Percentiles rank a stretch among this genome's conserved stretches.
These are phyloP conservation scores for Parascotia fuliginaria DNA, from an alignment of 2,888 invertebrate genomes.

Conservation along the genomic window DNA sequence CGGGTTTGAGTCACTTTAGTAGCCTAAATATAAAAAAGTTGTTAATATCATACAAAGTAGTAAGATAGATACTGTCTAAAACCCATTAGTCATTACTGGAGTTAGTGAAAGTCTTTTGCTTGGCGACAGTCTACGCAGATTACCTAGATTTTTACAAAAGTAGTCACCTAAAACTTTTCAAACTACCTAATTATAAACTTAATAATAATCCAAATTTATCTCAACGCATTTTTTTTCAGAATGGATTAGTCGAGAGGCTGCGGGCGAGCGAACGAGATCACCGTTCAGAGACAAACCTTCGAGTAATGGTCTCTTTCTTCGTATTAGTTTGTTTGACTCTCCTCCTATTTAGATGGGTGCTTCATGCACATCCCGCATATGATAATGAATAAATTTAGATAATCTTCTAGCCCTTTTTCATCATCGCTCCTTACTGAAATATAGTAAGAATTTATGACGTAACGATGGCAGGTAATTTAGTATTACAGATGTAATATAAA, in stretches of 20 bases:
- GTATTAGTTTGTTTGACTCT: constrained; percentile 65
- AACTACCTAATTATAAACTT: too few species aligned
- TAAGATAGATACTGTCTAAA: too few species aligned
- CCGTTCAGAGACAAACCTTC: constrained; percentile 70
- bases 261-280: constrained; percentile 77
- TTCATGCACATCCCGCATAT: constrained; percentile 68
- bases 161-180: too few species aligned
- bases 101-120: too few species aligned
- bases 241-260: constrained; percentile 74
- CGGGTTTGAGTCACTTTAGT: too few species aligned
- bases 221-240: constrained; percentile 60
- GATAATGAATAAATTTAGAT: constrained; percentile 35
- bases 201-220: too few species aligned
- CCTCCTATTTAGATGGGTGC: constrained; percentile 74
- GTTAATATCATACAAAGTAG: too few species aligned
- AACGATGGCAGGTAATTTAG: background rate
- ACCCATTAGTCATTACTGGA: too few species aligned
- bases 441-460: background rate
- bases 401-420: background rate
- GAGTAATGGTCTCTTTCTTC: constrained; percentile 72
- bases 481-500: background rate
- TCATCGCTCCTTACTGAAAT: constrained; percentile 13
- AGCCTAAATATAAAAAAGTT: too few species aligned
- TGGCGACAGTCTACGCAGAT: too few species aligned
- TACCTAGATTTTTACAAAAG: too few species aligned